Evolutionary conservation across 1,140 invertebrate species (phyloP).

Genomic region (Phthorimaea operculella): DNA sequence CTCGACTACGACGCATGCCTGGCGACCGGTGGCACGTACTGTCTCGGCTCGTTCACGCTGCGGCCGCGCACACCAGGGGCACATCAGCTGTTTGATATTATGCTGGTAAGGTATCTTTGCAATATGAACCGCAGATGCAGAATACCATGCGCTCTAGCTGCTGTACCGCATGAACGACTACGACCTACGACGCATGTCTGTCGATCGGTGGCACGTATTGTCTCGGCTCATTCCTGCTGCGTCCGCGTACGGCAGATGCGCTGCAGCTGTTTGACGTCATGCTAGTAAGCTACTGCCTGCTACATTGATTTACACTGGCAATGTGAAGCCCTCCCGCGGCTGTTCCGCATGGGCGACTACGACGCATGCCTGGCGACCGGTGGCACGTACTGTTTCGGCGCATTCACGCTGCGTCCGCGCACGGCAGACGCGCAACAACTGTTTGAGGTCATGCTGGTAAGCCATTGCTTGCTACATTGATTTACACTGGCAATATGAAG

Average conservation of each 20-base stretch:
- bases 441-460: neutral
- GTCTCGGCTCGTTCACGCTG: constrained; percentile 31
- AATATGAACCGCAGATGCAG: too few relatives aligned
- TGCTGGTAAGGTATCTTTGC: neutral
- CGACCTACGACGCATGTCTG: constrained; percentile 34
- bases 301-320: too few relatives aligned
- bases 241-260: neutral
- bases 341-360: constrained; percentile 38
- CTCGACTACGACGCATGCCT: constrained; percentile 34
- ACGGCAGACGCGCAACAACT: neutral
- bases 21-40: constrained; percentile 25
- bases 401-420: constrained; percentile 17
- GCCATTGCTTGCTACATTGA: too few relatives aligned
- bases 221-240: constrained; percentile 28
- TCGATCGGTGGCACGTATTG: constrained; percentile 28
- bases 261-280: neutral
- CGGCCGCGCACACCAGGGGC: neutral
- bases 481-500: too few relatives aligned
- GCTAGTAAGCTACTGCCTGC: too few relatives aligned
- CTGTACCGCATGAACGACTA: too few relatives aligned
- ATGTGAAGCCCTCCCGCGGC: constrained; percentile 26
- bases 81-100: neutral
- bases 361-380: constrained; percentile 25
- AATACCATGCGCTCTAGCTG: too few relatives aligned
- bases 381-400: constrained; percentile 36